Evolutionary conservation across 2,888 invertebrate species (phyloP).

Genomic region (Drosophila heteroneura): DNA sequence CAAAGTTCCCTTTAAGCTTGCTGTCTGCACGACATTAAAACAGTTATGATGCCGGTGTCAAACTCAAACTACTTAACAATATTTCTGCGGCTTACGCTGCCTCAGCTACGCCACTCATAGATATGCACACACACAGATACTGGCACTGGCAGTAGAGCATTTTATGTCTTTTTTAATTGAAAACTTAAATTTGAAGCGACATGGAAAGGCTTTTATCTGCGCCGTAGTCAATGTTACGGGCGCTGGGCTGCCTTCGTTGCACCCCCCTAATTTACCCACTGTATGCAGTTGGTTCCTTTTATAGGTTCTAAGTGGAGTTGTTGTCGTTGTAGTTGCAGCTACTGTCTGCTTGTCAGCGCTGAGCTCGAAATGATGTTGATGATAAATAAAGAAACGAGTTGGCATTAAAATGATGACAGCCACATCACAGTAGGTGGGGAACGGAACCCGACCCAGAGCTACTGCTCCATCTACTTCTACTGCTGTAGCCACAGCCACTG

Average conservation of each 20-base stretch:
- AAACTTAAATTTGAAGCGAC: slow-evolving; percentile 81
- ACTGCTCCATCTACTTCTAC: neutral
- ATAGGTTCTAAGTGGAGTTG: slow-evolving; percentile 59
- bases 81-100: slow-evolving; percentile 47
- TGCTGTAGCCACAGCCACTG: neutral
- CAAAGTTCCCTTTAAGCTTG: slow-evolving; percentile 12
- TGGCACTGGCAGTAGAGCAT: slow-evolving; percentile 39
- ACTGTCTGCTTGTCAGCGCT: slow-evolving; percentile 72
- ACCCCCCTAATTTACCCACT: neutral
- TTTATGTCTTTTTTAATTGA: slow-evolving; percentile 81
- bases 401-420: slow-evolving; percentile 80
- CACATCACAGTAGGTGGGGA: slow-evolving; percentile 48
- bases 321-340: slow-evolving; percentile 44
- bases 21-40: slow-evolving; percentile 49
- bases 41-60: slow-evolving; percentile 76
- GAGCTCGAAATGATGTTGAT: slow-evolving; percentile 77
- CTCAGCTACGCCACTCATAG: slow-evolving; percentile 60
- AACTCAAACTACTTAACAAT: slow-evolving; percentile 78
- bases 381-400: slow-evolving; percentile 80
- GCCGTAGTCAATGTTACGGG: slow-evolving; percentile 73
- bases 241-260: slow-evolving; percentile 49
- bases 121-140: slow-evolving; percentile 25
- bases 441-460: slow-evolving; percentile 2
- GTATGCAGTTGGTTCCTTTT: slow-evolving; percentile 25
- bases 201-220: slow-evolving; percentile 80